These are phyloP conservation scores for Lycia hirtaria DNA, from an alignment of 2,888 invertebrate genomes.

Conservation along the genomic window DNA sequence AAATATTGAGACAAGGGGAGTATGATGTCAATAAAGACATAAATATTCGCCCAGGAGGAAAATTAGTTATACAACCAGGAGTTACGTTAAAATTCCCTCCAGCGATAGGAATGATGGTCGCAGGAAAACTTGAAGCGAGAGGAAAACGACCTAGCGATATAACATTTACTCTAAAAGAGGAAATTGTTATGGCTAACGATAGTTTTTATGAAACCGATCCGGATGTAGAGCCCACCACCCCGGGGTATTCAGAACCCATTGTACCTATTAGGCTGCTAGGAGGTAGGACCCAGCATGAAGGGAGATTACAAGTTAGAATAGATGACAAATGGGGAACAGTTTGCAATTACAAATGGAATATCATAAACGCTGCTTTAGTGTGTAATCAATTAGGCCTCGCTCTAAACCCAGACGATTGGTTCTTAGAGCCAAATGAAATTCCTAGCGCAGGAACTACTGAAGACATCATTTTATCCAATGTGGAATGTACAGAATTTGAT, in stretches of 20 bases:
- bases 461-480: constrained; percentile 92
- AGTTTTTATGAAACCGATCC: constrained; percentile 87
- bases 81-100: constrained; percentile 96
- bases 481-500: constrained; percentile 96
- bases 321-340: constrained; percentile 98
- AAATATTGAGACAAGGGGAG: constrained; percentile 92
- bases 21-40: constrained; percentile 97
- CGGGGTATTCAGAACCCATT: constrained; percentile 86
- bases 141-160: constrained; percentile 93
- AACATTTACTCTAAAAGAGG: constrained; percentile 91
- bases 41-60: constrained; percentile 96
- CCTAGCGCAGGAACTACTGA: constrained; percentile 91
- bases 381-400: constrained; percentile 98
- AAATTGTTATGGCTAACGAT: constrained; percentile 87
- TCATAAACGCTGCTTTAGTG: constrained; percentile 95
- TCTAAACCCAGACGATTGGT: constrained; percentile 96
- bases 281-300: constrained; percentile 92
- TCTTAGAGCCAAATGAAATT: constrained; percentile 92
- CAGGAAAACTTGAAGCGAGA: constrained; percentile 94
- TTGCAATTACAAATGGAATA: constrained; percentile 98
- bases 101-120: constrained; percentile 98
- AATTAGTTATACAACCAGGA: constrained; percentile 94
- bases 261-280: constrained; percentile 92
- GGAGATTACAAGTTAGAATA: constrained; percentile 93
- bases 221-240: constrained; percentile 86